Percentiles rank a stretch among this genome's conserved stretches.
phyloP scores from a whole-genome alignment of 2,888 invertebrate species.

The Andrena flavipes region DNA sequence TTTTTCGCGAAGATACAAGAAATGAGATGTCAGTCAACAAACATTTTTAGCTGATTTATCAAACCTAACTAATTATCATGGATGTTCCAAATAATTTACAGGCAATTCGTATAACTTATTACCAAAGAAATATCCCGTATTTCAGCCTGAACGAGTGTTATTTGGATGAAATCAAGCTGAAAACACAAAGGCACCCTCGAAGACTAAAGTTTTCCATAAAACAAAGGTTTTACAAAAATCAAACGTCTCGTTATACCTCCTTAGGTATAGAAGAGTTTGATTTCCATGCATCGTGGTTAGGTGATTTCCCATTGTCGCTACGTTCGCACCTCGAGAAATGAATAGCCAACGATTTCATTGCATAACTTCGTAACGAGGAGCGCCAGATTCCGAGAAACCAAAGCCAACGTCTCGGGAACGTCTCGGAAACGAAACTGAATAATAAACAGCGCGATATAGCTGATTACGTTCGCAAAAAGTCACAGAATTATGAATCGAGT shows the following conservation, averaged over 20 bases:
- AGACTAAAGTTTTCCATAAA: not conserved
- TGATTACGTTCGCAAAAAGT: slow-evolving; percentile 25
- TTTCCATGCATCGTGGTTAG: not conserved
- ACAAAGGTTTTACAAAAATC: not conserved
- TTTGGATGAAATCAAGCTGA: not conserved
- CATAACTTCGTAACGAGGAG: not conserved
- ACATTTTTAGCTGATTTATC: not conserved
- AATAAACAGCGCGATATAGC: slow-evolving; percentile 16
- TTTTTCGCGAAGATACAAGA: not conserved
- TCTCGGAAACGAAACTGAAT: not conserved
- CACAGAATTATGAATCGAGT: slow-evolving; percentile 32
- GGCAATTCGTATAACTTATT: not conserved
- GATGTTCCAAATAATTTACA: not conserved
- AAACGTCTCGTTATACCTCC: not conserved
- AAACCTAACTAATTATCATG: not conserved
- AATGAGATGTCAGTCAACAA: not conserved
- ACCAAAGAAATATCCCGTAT: not conserved
- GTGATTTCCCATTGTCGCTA: not conserved
- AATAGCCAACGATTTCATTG: not conserved
- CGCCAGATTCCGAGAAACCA: not conserved
- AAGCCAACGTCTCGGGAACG: not conserved
- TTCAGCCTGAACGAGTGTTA: not conserved
- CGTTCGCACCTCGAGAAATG: not conserved
- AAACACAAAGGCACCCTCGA: not conserved
- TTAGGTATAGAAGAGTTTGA: not conserved